Evolutionary conservation across 2,113 vertebrate genomes (phyloP), one percentile per base, ranked within the genome.

Genomic region (Andinoacara biseriatus): DNA sequence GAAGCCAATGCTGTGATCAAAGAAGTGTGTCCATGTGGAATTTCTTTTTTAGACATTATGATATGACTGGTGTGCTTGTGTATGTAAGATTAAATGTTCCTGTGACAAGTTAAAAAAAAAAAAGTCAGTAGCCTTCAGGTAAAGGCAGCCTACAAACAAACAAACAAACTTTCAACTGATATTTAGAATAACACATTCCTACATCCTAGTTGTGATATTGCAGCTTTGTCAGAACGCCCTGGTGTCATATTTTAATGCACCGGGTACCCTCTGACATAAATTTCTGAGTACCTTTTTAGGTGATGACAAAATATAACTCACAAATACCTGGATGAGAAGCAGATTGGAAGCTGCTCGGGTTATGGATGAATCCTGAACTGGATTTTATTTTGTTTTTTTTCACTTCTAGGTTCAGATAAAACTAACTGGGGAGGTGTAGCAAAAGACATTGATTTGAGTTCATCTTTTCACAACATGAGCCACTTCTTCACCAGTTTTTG

Each of bases 1-100:
- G 78, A 80, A 82, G 75, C 60, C 86, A 92, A 69, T 92, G 83
- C 65, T 79, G 56, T 91, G 91, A 95, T 94, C 91, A 95, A 93
- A 95, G 92, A 82, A 61, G 31, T 76, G 81, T 89, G 90, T 78
- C 60, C 56, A 77, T 31, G 2, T 57, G 52, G 61, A 88, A 87
- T 67, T 76, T 17, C 85, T 18, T 90, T 85, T 86, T 91, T 43
- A 93, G 80, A 81, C 56, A 75, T 85, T 80, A 61, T 74, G 56
- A 81, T 61, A 62, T 58, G 78, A 38, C 72, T 62, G 54, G 52
- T 54, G 26, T 58, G 20, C 74, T 46, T 74, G 35, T 0, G 14
- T 78, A 33, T 62, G 46, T 74, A 86, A 57, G 38, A 57, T n/a
- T 76, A 54, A 58, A 77, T 63, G 38, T 65, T 61, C 18, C 6